These are phyloP conservation scores for Agapornis canus DNA, from an alignment of 2,797 vertebrate species.

Conservation along the genomic window DNA sequence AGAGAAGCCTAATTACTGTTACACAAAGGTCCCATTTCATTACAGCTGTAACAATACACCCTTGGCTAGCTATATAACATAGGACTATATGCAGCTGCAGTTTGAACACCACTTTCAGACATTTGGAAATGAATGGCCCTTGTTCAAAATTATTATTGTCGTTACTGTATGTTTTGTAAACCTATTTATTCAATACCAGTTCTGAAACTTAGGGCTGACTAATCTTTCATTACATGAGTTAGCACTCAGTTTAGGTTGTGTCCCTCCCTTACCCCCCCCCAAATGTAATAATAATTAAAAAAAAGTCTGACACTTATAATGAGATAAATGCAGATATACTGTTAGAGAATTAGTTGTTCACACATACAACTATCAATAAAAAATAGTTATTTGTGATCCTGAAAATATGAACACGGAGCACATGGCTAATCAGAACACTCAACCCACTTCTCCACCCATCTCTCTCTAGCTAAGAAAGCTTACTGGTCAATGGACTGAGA, in stretches of 20 bases:
- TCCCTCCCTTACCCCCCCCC: background rate
- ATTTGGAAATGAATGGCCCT: background rate
- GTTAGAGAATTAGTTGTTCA: background rate
- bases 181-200: background rate
- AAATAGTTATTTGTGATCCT: background rate
- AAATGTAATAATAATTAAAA: background rate
- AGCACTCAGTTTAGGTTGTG: background rate
- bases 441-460: background rate
- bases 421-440: background rate
- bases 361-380: background rate
- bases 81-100: background rate
- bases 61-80: background rate
- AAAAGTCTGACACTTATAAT: background rate
- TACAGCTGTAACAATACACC: background rate
- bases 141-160: background rate
- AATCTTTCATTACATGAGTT: background rate
- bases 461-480: background rate
- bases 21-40: background rate
- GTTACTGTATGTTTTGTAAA: background rate
- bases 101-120: background rate
- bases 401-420: background rate
- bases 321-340: background rate
- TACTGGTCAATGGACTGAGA: background rate
- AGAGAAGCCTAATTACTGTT: background rate
- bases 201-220: background rate